Conservation (phyloP, 2,797 vertebrate genomes). For the Xenopus petersii region DNA sequence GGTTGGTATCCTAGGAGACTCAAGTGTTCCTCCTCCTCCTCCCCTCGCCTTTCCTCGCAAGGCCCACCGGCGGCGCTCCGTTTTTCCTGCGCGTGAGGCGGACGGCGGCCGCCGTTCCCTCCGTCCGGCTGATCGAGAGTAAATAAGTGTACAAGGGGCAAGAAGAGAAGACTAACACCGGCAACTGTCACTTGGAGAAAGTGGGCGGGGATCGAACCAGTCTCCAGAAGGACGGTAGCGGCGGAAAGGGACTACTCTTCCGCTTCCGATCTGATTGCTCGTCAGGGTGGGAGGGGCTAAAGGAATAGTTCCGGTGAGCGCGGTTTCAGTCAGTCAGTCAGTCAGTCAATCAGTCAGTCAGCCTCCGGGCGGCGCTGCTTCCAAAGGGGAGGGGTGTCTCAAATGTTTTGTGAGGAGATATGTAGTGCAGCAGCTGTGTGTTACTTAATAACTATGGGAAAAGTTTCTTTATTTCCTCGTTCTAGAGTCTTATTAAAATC, state of each 20-base stretch:
- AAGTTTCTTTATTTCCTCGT: no score
- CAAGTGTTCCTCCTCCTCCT: conserved; percentile 3
- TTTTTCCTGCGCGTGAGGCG: not conserved
- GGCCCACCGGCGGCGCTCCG: conserved; percentile 3
- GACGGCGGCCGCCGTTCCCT: not conserved
- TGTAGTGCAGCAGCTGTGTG: no score
- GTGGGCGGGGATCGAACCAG: conserved; percentile 9
- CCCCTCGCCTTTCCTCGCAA: not conserved
- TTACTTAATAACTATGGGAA: no score
- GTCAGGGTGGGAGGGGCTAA: not conserved
- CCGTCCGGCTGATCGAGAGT: not conserved
- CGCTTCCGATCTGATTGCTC: conserved; percentile 25
- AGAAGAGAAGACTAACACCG: not conserved
- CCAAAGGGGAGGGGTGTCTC: no score
- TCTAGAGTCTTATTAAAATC: no score
- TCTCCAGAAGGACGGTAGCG: conserved; percentile 35
- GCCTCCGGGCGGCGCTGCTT: conserved; percentile 6
- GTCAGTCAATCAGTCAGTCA: not conserved
- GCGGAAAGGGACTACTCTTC: conserved; percentile 38
- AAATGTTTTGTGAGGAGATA: no score
- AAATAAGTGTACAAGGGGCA: not conserved
- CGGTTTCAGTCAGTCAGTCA: not conserved
- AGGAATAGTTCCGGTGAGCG: conserved; percentile 13
- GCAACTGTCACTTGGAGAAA: conserved; percentile 16
- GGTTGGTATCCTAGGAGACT: conserved; percentile 23